Evolutionary conservation across 2,113 vertebrate genomes (phyloP).

Genomic region (Phalacrocorax carbo): DNA sequence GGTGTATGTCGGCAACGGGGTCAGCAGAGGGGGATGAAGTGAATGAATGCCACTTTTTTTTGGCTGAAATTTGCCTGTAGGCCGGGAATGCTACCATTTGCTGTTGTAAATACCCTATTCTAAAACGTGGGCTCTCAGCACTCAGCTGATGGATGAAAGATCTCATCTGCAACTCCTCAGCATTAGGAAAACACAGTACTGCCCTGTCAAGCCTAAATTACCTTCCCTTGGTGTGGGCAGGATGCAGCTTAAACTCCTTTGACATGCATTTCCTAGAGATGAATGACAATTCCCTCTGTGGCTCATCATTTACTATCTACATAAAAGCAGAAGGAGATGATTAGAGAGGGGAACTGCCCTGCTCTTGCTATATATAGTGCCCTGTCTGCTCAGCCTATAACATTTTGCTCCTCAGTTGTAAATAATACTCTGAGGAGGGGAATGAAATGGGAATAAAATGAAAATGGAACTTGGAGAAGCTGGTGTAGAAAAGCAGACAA

Average conservation of each 20-base stretch:
- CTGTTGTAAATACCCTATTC: background rate
- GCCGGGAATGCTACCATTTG: background rate
- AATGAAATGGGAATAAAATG: background rate
- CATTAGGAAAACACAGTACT: background rate
- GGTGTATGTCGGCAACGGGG: fast-evolving
- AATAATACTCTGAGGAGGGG: background rate
- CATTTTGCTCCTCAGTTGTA: conserved; percentile 8
- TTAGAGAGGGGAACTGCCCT: conserved; percentile 1
- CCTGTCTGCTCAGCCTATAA: background rate
- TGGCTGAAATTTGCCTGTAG: background rate
- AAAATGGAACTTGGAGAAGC: background rate
- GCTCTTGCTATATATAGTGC: conserved; percentile 1
- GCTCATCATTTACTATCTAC: conserved; percentile 15
- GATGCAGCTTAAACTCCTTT: conserved; percentile 18
- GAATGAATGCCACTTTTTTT: background rate
- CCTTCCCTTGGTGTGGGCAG: conserved; percentile 5
- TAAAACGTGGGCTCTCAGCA: background rate
- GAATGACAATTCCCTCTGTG: conserved; percentile 15
- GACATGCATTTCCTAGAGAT: background rate
- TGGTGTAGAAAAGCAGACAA: background rate
- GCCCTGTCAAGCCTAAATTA: background rate
- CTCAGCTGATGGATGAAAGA: background rate
- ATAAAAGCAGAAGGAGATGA: conserved; percentile 27
- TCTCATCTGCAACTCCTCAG: background rate
- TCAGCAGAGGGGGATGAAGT: background rate